Percentiles rank a stretch among this genome's conserved stretches.
These are phyloP conservation scores for Antheraea yamamai DNA, from an alignment of 2,888 invertebrate species.

Conservation along the genomic window DNA sequence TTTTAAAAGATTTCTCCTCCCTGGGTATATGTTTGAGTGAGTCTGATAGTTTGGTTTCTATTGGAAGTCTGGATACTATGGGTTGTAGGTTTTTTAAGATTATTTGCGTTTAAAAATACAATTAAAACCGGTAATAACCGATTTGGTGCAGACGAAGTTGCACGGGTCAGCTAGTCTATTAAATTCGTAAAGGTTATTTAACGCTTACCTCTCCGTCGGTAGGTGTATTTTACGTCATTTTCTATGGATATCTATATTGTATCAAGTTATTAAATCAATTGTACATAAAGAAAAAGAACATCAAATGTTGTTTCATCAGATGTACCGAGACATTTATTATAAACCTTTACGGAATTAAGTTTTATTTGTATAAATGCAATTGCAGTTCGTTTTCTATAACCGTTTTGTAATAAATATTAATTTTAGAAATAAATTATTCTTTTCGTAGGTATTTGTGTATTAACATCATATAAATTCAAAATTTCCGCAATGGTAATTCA, in stretches of 20 bases:
- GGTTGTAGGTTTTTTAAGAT: no score
- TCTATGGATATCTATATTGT: not conserved
- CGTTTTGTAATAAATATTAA: not conserved
- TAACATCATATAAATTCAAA: not conserved
- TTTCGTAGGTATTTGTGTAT: not conserved
- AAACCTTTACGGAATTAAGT: not conserved
- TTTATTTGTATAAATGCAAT: no score
- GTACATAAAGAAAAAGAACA: not conserved
- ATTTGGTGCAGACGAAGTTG: no score
- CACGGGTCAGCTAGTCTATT: no score
- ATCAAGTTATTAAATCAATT: not conserved
- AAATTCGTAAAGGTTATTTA: slow-evolving; percentile 14
- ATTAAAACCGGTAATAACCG: no score
- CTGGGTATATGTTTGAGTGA: no score
- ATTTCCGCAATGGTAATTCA: not conserved
- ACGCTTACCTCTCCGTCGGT: not conserved
- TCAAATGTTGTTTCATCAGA: not conserved
- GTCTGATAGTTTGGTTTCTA: no score
- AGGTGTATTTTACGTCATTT: slow-evolving; percentile 9
- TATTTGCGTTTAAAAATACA: no score
- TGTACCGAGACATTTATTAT: not conserved
- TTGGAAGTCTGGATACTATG: no score
- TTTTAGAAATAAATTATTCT: not conserved
- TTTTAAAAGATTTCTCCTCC: no score
- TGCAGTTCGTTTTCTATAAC: no score